Evolutionary conservation across 2,113 vertebrate genomes (phyloP), one percentile per base, ranked within the genome.

Genomic region (Myiozetetes cayanensis): DNA sequence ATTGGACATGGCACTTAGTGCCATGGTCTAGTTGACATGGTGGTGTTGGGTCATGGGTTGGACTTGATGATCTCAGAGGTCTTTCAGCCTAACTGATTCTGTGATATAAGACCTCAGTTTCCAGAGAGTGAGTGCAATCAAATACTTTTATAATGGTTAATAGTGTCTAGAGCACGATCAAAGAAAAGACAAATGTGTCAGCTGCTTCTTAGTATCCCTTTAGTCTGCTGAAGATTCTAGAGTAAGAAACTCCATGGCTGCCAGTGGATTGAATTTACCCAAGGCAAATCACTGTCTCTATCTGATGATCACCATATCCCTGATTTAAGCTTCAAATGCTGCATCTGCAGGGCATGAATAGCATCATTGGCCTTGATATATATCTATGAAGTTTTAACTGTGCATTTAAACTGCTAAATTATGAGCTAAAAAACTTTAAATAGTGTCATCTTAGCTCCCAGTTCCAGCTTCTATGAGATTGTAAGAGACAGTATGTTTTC

Each of bases 401-500:
- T 94, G 77, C 83, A 84, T 97, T 94, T 97, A 97, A 93, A 93
- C 72, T 83, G 66, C 87, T 92, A 91, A 94, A 89, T 97, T 85
- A 96, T 91, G 68, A 95, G 68, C 72, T 79, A 17, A 16, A 93
- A 78, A 92, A 94, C 94, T 84, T 96, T 91, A 95, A 90, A 50
- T 94, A 89, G 87, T 68, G 62, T 47, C 87, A 82, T 93, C 62
- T 93, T 88, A 65, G 44, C 21, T 95, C 24, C 39, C 35, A 84
- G 15, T 55, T 20, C n/a, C 2, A 6, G 63, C 20, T 85, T 72
- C 80, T 74, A 35, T 22, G 52, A 90, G 87, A 74, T 14, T 76
- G 44, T 74, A 94, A 89, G 56, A 93, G 56, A 87, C 22, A 65
- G 52, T 87, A 77, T 85, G 65, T 87, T 97, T 97, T 97, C 92